Percentiles rank a stretch among this genome's conserved stretches.
Conservation (phyloP, 2,113 vertebrate species). For the Hystrix brachyura region DNA sequence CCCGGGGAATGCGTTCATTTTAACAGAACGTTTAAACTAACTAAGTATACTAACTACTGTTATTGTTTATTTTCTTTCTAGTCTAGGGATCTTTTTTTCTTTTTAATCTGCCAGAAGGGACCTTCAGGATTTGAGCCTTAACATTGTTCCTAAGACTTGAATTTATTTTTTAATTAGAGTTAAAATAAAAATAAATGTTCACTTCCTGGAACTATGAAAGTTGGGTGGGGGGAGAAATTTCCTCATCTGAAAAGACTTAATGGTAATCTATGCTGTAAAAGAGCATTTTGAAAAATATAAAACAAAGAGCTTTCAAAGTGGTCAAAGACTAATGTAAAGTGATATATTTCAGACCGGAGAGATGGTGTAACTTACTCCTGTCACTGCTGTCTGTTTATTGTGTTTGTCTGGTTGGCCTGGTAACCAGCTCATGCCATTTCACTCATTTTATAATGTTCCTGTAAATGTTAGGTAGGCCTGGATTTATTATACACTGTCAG, state of each 20-base stretch:
- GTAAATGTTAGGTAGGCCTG: conserved; percentile 92
- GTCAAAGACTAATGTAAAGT: conserved; percentile 89
- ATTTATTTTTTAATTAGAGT: conserved; percentile 83
- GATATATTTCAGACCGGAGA: conserved; percentile 90
- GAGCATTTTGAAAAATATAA: conserved; percentile 86
- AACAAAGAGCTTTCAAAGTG: conserved; percentile 90
- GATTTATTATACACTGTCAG: conserved; percentile 94
- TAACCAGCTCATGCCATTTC: conserved; percentile 91
- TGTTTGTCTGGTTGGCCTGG: conserved; percentile 94
- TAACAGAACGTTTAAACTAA: conserved; percentile 78
- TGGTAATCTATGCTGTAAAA: conserved; percentile 83
- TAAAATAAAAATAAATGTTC: conserved; percentile 83
- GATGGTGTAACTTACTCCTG: conserved; percentile 90
- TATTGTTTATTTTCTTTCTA: conserved; percentile 84
- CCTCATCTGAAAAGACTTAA: conserved; percentile 84
- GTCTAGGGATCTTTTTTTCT: conserved; percentile 73
- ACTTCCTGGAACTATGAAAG: conserved; percentile 61
- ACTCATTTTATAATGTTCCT: conserved; percentile 93
- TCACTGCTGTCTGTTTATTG: conserved; percentile 91
- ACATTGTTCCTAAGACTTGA: conserved; percentile 75
- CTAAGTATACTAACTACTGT: conserved; percentile 78
- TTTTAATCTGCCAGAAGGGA: conserved; percentile 83
- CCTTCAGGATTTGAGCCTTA: conserved; percentile 78
- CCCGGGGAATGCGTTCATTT: conserved; percentile 1
- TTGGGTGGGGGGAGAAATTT: conserved; percentile 51